These are phyloP conservation scores for Lacerta agilis DNA, from an alignment of 2,797 vertebrate genomes.

Conservation along the genomic window DNA sequence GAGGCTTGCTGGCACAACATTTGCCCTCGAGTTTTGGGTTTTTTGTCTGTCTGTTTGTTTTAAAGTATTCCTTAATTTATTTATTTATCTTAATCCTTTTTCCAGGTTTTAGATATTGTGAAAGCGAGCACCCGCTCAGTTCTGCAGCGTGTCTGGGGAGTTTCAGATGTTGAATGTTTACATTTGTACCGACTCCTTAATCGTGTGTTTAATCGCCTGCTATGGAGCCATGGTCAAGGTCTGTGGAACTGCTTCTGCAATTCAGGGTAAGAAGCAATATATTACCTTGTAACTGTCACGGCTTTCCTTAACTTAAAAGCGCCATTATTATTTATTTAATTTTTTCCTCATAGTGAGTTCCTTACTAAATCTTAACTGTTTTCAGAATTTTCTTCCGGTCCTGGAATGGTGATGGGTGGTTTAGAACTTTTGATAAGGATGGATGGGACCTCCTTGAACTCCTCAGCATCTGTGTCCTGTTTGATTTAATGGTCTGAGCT, in stretches of 20 bases:
- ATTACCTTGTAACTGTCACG: constrained; percentile 31
- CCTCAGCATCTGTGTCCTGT: background rate
- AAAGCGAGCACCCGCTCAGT: constrained; percentile 87
- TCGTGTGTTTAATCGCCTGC: constrained; percentile 92
- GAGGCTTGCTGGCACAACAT: background rate
- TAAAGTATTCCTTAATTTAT: constrained; percentile 46
- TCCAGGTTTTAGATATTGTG: constrained; percentile 95
- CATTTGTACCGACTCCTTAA: constrained; percentile 92
- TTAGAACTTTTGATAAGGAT: background rate
- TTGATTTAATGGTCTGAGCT: background rate
- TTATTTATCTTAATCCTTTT: constrained; percentile 49
- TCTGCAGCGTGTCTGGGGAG: constrained; percentile 92
- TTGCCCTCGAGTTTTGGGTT: background rate
- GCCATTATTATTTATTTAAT: background rate
- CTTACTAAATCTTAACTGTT: background rate
- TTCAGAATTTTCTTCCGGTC: background rate
- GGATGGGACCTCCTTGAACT: background rate
- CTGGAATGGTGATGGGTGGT: background rate
- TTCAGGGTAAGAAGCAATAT: constrained; percentile 84
- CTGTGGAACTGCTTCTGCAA: constrained; percentile 97
- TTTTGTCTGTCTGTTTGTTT: constrained; percentile 5
- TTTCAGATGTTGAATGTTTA: constrained; percentile 90
- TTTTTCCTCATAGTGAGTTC: background rate
- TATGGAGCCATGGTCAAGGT: constrained; percentile 97
- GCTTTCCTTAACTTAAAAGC: background rate